phyloP scores from a whole-genome alignment of 2,797 vertebrate genomes.

The Melanogrammus aeglefinus region DNA sequence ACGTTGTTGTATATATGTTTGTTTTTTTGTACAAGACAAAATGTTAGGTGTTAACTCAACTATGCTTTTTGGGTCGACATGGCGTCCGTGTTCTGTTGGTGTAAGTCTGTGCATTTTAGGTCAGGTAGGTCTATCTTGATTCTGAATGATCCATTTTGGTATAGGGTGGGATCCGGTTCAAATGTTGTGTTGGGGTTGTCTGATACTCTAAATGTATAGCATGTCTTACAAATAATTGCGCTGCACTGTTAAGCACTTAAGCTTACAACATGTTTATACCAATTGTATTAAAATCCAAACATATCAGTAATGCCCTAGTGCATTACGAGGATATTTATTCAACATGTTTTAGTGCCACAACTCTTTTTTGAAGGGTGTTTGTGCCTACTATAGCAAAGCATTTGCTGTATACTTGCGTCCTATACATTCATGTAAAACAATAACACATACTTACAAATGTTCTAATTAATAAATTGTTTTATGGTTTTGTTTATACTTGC shows the following conservation, averaged over 20 bases:
- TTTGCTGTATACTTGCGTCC: conserved; percentile 2
- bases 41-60: conserved; percentile 22
- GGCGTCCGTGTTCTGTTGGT: neutral
- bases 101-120: neutral
- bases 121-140: neutral
- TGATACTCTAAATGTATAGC: neutral
- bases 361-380: neutral
- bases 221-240: conserved; percentile 21
- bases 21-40: conserved; percentile 17
- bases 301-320: neutral
- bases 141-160: neutral
- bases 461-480: neutral
- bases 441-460: neutral
- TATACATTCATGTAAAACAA: conserved; percentile 8
- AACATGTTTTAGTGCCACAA: neutral
- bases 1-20: neutral
- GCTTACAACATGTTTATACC: conserved; percentile 38
- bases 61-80: neutral
- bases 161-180: conserved; percentile 29
- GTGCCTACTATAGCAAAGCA: neutral
- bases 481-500: conserved; percentile 1
- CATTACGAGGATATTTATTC: conserved; percentile 6
- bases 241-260: conserved; percentile 38
- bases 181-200: neutral
- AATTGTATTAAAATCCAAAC: conserved; percentile 46